Conservation (phyloP, 1,140 invertebrate species). For the Pachyrhynchus sulphureomaculatus region DNA sequence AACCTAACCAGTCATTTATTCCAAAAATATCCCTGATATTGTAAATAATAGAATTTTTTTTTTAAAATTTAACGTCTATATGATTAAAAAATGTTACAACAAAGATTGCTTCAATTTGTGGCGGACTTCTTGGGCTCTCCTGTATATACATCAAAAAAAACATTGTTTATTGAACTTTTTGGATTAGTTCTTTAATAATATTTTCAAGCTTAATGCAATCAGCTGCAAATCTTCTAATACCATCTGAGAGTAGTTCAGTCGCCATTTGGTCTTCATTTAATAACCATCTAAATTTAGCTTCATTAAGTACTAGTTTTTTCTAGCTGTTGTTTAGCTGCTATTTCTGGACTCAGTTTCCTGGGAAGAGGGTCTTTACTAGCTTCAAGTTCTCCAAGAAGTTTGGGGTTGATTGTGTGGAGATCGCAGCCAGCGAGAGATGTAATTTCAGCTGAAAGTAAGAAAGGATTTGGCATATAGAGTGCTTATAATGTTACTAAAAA, state of each 20-base stretch:
- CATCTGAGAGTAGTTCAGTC: constrained; percentile 94
- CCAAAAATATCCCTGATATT: no score
- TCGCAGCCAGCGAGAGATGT: constrained; percentile 95
- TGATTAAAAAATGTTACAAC: no score
- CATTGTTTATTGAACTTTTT: no score
- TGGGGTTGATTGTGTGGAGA: constrained; percentile 91
- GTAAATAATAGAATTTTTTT: no score
- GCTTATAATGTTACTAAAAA: no score
- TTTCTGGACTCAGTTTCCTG: constrained; percentile 47
- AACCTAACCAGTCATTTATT: no score
- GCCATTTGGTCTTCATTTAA: constrained; percentile 99
- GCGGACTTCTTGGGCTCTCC: no score
- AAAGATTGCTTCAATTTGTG: no score
- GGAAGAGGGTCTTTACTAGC: constrained; percentile 63
- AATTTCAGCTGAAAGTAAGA: constrained; percentile 72
- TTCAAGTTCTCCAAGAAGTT: constrained; percentile 79
- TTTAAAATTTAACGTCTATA: no score
- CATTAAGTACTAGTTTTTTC: constrained; percentile 77
- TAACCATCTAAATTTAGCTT: constrained; percentile 87
- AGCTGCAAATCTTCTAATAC: constrained; percentile 95
- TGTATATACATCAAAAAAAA: no score
- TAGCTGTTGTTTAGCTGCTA: constrained; percentile 66
- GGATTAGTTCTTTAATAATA: constrained; percentile 4
- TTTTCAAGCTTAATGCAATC: constrained; percentile 89
- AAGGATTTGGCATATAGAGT: no score